phyloP scores from a whole-genome alignment of 2,113 vertebrate species.

The Ascaphus truei region DNA sequence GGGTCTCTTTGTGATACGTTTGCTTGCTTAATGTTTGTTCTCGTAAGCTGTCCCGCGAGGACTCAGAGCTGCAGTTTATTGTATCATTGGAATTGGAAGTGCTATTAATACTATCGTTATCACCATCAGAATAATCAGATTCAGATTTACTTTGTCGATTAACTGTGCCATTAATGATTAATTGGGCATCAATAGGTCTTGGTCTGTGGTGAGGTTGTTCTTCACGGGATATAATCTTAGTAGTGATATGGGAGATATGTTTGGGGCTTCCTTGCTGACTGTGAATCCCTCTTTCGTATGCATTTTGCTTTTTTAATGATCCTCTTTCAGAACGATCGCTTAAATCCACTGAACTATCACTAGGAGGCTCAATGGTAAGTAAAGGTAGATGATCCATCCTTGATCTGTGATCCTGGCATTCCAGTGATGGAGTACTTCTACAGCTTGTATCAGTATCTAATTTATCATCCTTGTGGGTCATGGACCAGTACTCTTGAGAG shows the following conservation, averaged over 20 bases:
- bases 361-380: slow-evolving; percentile 91
- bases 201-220: slow-evolving; percentile 69
- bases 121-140: slow-evolving; percentile 92
- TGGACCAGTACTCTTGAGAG: slow-evolving; percentile 88
- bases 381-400: slow-evolving; percentile 83
- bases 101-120: slow-evolving; percentile 96
- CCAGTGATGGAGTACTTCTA: slow-evolving; percentile 86
- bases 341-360: slow-evolving; percentile 90
- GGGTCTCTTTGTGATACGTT: slow-evolving; percentile 96
- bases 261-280: slow-evolving; percentile 87
- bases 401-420: slow-evolving; percentile 81
- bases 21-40: slow-evolving; percentile 95
- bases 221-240: slow-evolving; percentile 74
- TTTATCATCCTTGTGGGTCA: slow-evolving; percentile 86
- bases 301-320: slow-evolving; percentile 79
- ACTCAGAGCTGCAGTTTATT: slow-evolving; percentile 95
- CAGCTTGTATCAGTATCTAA: slow-evolving; percentile 86
- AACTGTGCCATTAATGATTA: slow-evolving; percentile 87
- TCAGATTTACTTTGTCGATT: slow-evolving; percentile 94
- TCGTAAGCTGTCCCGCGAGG: slow-evolving; percentile 88
- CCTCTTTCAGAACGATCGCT: slow-evolving; percentile 89
- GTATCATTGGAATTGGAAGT: slow-evolving; percentile 97
- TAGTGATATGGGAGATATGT: slow-evolving; percentile 72
- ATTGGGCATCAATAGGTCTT: slow-evolving; percentile 80
- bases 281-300: slow-evolving; percentile 68